A percentile compares a stretch with the other conserved stretches of the same genome.
phyloP scores from a whole-genome alignment of 2,888 invertebrate genomes.

The Diabrotica balteata region DNA sequence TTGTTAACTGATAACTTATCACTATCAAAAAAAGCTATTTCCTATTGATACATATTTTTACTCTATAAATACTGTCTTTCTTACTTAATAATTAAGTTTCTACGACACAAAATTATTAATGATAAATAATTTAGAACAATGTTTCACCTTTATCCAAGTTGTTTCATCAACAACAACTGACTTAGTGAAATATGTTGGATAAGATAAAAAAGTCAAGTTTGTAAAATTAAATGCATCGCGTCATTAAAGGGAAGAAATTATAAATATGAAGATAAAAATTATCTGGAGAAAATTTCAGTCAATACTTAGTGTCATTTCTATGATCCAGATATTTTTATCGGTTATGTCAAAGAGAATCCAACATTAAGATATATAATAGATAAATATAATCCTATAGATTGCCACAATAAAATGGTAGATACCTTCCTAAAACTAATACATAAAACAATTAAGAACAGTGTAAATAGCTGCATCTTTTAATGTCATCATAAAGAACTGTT shows the following conservation, averaged over 20 bases:
- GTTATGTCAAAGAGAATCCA: conserved; percentile 1
- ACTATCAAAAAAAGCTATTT: conserved; percentile 28
- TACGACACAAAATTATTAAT: conserved; percentile 16
- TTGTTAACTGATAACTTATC: conserved; percentile 16
- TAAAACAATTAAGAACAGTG: not conserved
- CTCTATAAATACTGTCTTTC: conserved; percentile 38
- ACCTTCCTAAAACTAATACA: conserved; percentile 8
- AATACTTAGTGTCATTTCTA: conserved; percentile 17
- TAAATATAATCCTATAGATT: conserved; percentile 6
- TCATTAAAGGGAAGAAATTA: not conserved
- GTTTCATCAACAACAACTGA: not conserved
- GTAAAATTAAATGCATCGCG: conserved; percentile 11
- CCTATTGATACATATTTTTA: conserved; percentile 30
- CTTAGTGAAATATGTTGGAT: not conserved
- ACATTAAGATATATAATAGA: conserved; percentile 7
- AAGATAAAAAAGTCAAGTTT: not conserved
- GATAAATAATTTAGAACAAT: conserved; percentile 9
- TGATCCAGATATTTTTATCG: conserved; percentile 7
- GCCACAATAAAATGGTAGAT: conserved; percentile 4
- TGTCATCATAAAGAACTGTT: no score
- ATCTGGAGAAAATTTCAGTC: conserved; percentile 21
- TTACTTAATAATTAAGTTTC: conserved; percentile 37
- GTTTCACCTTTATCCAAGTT: not conserved
- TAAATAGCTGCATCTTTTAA: not conserved
- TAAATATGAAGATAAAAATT: conserved; percentile 2